Evolutionary conservation across 2,797 vertebrate genomes (phyloP), one percentile per base, ranked within the genome.

Genomic region (Todus mexicanus): DNA sequence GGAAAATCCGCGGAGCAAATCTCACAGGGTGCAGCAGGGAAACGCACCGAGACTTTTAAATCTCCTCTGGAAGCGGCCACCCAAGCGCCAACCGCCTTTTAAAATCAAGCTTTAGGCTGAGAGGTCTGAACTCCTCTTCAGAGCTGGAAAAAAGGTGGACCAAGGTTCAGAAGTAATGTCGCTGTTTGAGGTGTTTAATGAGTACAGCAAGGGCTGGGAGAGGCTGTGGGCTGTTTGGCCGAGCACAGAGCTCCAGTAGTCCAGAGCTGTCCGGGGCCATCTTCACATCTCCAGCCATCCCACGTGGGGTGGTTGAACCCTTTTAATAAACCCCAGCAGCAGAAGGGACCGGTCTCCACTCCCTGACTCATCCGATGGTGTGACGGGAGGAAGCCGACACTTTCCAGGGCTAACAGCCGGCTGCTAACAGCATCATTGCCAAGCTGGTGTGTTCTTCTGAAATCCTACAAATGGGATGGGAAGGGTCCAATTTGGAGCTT

Each of bases 281-380:
- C 35, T 57, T 48, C 69, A 12, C 31, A 15, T 15, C 35, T 57
- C 48, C 69, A 63, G 27, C 73, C 35, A 22, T 16, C n/a, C 27
- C 53, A 53, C 6, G 6, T 0, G 0, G 1, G 45, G 33, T 12
- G 60, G 11, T 10, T 12, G 63, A 43, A 7, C 25, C 42, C 27
- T 2, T 35, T n/a, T 5, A 12, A 35, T 7, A 15, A 64, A 65
- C 50, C 8, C 1, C 54, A 43, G 79, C 35, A 43, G 6, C 27
- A 19, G 27, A 11, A 68, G 66, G 57, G 25, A 8, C 23, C 4
- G 26, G 5, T 50, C 73, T 71, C 18, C 0, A 0, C 21, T 83
- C 40, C 47, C 35, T 27, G 56, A 11, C n/a, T 25, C 7, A 40
- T 6, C 38, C 0, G 0, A 5, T 6, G 33, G 31, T 0, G 0